Evolutionary conservation across 1,140 invertebrate genomes (phyloP).

Genomic region (Campoletis sonorensis): DNA sequence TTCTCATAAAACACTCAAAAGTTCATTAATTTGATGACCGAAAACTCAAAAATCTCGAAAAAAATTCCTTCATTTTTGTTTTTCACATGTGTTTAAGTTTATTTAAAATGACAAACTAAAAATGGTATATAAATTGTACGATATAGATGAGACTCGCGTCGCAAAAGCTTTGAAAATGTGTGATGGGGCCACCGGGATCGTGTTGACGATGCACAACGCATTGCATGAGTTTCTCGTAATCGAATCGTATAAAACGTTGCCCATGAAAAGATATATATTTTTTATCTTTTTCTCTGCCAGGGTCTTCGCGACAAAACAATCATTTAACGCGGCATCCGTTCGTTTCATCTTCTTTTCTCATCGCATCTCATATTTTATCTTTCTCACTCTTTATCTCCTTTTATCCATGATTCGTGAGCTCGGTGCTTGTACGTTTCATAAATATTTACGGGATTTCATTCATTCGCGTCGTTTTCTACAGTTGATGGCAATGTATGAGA

Average conservation of each 20-base stretch:
- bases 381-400: background rate
- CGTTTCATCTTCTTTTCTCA: constrained; percentile 15
- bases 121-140: background rate
- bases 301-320: constrained; percentile 60
- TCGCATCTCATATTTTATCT: background rate
- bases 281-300: background rate
- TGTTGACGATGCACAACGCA: background rate
- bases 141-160: background rate
- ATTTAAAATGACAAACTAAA: background rate
- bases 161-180: constrained; percentile 12
- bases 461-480: constrained; percentile 57
- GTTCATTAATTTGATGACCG: too few relatives aligned
- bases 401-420: constrained; percentile 21
- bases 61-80: too few relatives aligned
- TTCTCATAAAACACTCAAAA: too few relatives aligned
- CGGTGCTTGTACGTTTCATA: constrained; percentile 60
- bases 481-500: constrained; percentile 1
- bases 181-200: background rate
- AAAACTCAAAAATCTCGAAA: too few relatives aligned
- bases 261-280: background rate
- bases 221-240: constrained; percentile 56
- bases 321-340: constrained; percentile 59
- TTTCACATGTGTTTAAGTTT: too few relatives aligned
- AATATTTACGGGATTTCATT: constrained; percentile 69
- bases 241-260: constrained; percentile 61